Conservation (phyloP, 2,113 vertebrate genomes). For the Bubalus kerabau region DNA sequence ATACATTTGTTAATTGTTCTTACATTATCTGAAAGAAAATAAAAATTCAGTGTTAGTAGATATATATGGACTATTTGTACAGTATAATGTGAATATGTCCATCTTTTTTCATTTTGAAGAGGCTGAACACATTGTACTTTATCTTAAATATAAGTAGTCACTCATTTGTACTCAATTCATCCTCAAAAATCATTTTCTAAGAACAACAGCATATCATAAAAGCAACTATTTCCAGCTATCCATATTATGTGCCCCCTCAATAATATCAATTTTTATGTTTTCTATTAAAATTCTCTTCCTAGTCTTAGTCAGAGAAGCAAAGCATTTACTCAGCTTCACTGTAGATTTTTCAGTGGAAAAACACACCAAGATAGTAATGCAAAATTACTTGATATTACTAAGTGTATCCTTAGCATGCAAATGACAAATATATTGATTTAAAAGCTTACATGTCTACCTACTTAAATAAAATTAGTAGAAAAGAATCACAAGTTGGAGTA, state of each 20-base stretch:
- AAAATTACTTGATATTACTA: not conserved
- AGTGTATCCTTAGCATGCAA: not conserved
- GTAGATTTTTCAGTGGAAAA: not conserved
- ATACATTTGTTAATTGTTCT: not conserved
- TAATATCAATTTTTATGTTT: not conserved
- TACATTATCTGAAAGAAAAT: not conserved
- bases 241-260: not conserved
- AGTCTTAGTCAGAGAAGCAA: not conserved
- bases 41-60: not conserved
- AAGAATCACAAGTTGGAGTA: not conserved
- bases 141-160: not conserved
- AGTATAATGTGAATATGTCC: not conserved
- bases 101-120: not conserved
- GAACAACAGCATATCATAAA: not conserved
- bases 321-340: not conserved
- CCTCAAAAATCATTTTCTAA: not conserved
- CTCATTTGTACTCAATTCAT: not conserved
- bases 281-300: not conserved
- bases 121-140: not conserved
- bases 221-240: not conserved
- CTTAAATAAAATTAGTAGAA: not conserved
- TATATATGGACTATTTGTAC: not conserved
- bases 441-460: not conserved
- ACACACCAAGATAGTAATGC: not conserved
- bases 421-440: not conserved